Evolutionary conservation across 2,888 invertebrate species (phyloP).

Genomic region (Dicroscelio sp.): DNA sequence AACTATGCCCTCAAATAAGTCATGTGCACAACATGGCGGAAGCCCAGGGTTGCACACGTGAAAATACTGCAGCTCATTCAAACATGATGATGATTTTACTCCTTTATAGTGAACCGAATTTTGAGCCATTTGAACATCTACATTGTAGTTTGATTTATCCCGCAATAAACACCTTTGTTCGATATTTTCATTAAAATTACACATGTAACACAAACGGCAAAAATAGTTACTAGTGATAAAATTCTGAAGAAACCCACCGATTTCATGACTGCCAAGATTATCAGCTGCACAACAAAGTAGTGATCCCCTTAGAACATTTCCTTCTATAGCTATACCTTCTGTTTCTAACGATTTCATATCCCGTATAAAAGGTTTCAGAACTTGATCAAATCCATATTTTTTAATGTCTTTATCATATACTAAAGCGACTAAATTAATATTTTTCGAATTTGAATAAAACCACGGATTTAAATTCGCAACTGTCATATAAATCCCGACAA

Average conservation of each 20-base stretch:
- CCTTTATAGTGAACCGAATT: no score
- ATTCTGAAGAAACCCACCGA: conserved; percentile 81
- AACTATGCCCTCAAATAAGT: no score
- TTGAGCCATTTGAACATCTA: no score
- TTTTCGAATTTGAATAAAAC: conserved; percentile 25
- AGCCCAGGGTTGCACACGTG: no score
- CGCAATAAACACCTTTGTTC: no score
- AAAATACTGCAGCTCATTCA: no score
- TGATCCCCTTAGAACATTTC: conserved; percentile 25
- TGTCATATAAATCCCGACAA: conserved; percentile 27
- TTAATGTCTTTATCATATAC: conserved; percentile 67
- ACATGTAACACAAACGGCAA: conserved; percentile 56
- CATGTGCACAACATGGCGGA: no score
- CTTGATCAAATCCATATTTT: conserved; percentile 62
- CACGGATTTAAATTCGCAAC: conserved; percentile 34
- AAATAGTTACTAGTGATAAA: conserved; percentile 60
- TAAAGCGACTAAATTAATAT: conserved; percentile 39
- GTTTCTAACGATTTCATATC: conserved; percentile 77
- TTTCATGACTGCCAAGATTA: conserved; percentile 49
- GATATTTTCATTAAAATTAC: neutral
- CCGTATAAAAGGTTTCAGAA: conserved; percentile 64
- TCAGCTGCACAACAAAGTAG: conserved; percentile 43
- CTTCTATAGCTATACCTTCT: conserved; percentile 48
- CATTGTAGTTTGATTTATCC: no score
- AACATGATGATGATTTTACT: no score